These are phyloP conservation scores for Labroides dimidiatus DNA, from an alignment of 2,797 vertebrate species.

Conservation along the genomic window DNA sequence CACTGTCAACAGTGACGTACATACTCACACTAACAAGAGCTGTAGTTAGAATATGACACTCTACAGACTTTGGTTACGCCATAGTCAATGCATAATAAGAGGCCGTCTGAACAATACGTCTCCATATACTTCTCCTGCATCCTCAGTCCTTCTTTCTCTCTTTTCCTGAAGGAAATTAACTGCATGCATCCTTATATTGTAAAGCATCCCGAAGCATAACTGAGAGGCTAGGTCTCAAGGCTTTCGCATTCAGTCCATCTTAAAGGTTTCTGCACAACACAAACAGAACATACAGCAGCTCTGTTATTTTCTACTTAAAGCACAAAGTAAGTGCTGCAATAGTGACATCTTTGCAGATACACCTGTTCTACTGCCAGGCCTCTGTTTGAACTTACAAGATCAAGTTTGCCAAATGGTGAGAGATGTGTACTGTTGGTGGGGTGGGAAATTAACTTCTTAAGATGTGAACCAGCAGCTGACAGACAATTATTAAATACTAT, in stretches of 20 bases:
- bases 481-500: neutral
- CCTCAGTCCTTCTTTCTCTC: conserved; percentile 51
- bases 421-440: conserved; percentile 63
- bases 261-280: conserved; percentile 52
- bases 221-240: conserved; percentile 55
- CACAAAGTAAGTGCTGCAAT: conserved; percentile 71
- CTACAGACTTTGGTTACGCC: conserved; percentile 47
- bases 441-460: neutral
- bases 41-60: conserved; percentile 42
- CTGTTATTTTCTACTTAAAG: conserved; percentile 60
- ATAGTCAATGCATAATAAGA: conserved; percentile 42
- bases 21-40: conserved; percentile 46
- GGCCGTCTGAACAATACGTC: conserved; percentile 42
- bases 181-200: conserved; percentile 68
- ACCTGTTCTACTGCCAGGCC: conserved; percentile 54
- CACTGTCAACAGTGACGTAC: conserved; percentile 50
- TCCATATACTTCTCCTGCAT: conserved; percentile 58
- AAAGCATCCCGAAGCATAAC: conserved; percentile 58
- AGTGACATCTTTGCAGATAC: conserved; percentile 44
- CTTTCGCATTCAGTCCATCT: conserved; percentile 36
- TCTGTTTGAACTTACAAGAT: conserved; percentile 48
- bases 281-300: conserved; percentile 44
- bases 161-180: conserved; percentile 44
- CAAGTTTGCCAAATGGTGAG: conserved; percentile 58
- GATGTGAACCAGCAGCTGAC: neutral